Base-by-base conservation (phyloP, 2,888 invertebrate species). In the Cephus pulcher region DNA sequence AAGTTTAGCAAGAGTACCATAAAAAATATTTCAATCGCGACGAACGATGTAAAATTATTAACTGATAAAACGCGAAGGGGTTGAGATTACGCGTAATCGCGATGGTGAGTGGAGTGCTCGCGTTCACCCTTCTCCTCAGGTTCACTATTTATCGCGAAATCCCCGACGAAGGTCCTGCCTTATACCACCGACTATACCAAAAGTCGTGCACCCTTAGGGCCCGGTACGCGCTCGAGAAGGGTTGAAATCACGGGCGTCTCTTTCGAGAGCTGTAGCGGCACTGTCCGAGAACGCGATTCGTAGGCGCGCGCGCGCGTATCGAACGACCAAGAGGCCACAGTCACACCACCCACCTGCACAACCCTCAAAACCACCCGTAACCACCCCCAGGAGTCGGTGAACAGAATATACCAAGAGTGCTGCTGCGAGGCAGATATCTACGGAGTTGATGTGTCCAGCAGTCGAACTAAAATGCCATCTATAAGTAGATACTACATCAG, bases 261-360 rank as follows among this genome's bases (percentile, higher is more conserved):
- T 89, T 86, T 80, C 89, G 89, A 90, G 90, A 90, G 90, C 89
- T 90, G 86, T 89, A 87, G 88, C 90, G 90, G 89, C 88, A 90
- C 91, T 91, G 90, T 85, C 86, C 86, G 82, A 84, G 84, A 83
- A 82, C 79, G 81, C 82, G 80, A 82, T 81, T 81, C 81, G 81
- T 83, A 79, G 84, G 83, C 82, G 85, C 88, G 86, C 88, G 88
- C 86, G 88, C 89, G 88, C 88, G 84, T 88, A 89, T 88, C 88
- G 88, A 89, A 86, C 87, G 86, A 83, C 84, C 84, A 81, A 76
- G 73, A 34, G 71, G 32, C 75, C 68, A 75, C 69, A 40, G 75
- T 68, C 75, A 75, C 76, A 79, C 73, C 76, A 70, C 79, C 76
- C 79, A 76, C 68, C 74, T 73, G 76, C 79, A 68, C 74, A 75